Conservation (phyloP, 2,888 invertebrate genomes). For the Dolomedes plantarius region DNA sequence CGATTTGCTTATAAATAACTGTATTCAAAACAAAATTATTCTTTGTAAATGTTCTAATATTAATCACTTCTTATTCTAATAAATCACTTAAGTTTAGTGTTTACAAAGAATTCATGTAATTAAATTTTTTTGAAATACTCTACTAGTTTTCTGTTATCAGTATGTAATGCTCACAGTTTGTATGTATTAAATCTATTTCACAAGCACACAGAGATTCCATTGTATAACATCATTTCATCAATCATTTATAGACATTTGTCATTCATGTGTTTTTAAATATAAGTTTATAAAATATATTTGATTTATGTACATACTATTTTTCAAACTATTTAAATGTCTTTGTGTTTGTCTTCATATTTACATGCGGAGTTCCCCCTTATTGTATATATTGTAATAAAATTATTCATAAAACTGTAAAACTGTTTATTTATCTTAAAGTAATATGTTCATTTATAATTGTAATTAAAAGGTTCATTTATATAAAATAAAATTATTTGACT, state of each 20-base stretch:
- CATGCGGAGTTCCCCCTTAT: background rate
- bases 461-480: background rate
- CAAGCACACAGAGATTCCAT: no score
- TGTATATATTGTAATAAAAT: background rate
- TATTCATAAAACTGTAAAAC: background rate
- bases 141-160: no score
- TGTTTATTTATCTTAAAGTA: background rate
- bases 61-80: no score
- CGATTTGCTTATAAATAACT: no score
- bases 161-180: no score
- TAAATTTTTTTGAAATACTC: no score
- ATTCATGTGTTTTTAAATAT: slow-evolving; percentile 11
- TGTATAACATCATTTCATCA: background rate
- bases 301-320: background rate
- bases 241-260: slow-evolving; percentile 6
- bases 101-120: no score
- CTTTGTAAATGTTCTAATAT: no score
- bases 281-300: background rate
- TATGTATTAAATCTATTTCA: no score
- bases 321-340: background rate
- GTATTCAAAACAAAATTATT: no score
- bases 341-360: background rate
- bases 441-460: no score
- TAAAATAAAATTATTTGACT: background rate
- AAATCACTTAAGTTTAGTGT: no score